Evolutionary conservation across 2,797 vertebrate species (phyloP).

Genomic region (Spinus olivaceus): DNA sequence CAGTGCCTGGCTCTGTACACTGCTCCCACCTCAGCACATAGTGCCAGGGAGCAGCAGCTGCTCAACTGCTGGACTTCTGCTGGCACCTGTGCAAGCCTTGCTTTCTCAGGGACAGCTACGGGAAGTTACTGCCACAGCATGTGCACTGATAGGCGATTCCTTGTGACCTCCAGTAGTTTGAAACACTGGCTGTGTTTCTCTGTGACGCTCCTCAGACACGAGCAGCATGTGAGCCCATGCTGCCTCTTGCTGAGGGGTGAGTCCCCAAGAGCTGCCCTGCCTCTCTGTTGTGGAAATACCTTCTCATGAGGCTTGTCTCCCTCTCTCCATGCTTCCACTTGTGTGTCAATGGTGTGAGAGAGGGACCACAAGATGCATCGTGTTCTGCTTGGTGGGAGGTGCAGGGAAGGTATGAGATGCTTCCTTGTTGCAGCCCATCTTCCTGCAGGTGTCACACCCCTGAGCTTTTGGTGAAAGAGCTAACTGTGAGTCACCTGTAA

Average conservation of each 20-base stretch:
- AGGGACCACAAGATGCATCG: rapidly evolving
- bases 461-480: not conserved
- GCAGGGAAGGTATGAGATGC: not conserved
- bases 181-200: not conserved
- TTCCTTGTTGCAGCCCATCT: not conserved
- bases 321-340: not conserved
- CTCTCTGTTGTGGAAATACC: not conserved
- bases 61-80: not conserved
- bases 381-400: not conserved
- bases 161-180: not conserved
- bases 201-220: rapidly evolving
- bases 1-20: rapidly evolving
- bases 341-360: not conserved
- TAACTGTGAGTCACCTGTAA: not conserved
- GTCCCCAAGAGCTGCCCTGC: rapidly evolving
- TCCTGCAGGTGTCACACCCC: not conserved
- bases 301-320: not conserved
- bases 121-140: not conserved
- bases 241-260: not conserved
- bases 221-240: rapidly evolving
- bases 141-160: not conserved
- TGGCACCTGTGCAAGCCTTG: not conserved
- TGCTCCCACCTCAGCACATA: not conserved
- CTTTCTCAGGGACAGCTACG: not conserved
- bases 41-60: not conserved